Base-by-base conservation (phyloP, 2,888 invertebrate genomes). In the Ypsolopha sequella region DNA sequence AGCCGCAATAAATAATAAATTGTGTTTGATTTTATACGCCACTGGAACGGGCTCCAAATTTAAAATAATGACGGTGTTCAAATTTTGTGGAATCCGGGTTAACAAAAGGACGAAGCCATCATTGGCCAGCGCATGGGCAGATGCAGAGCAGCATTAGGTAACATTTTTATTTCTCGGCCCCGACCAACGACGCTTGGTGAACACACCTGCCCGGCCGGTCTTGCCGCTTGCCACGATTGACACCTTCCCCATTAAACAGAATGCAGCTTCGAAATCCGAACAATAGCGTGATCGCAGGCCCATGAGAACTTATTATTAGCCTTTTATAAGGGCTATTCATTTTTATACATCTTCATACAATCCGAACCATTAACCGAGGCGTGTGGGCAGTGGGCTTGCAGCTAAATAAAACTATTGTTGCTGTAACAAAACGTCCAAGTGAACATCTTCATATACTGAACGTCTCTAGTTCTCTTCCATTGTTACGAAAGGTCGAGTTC, bases 331-430 rank as follows among this genome's bases (percentile, higher is more conserved):
- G 65, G 64, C 80, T 70, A 76, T 81, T 81, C 80, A 77, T 76
- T 81, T 80, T 80, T 77, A 44, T 44, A 85, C 77, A 78, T 81
- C 84, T 82, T 80, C 82, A 86, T 78, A 82, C 81, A 52, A 56
- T 76, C 71, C 78, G 73, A 65, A 66, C 85, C 80, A 86, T 86
- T 86, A 85, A 75, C 70, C 66, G 64, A 76, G 82, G 81, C 84
- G 85, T 82, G 85, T 85, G 85, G 86, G 85, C 79, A 84, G 82
- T 76, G 79, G 82, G 82, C 81, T 76, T 65, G 72, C 56, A 76
- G 72, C 80, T 81, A 82, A 84, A 86, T 84, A 86, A 82, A 84
- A 81, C 84, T 80, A 85, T 86, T 86, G 85, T 85, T 79, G 65
- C 66, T 65, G 68, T 68, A 80, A 85, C 82, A 84, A 49, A 84